phyloP scores from a whole-genome alignment of 1,140 invertebrate genomes.

The Pissodes strobi region DNA sequence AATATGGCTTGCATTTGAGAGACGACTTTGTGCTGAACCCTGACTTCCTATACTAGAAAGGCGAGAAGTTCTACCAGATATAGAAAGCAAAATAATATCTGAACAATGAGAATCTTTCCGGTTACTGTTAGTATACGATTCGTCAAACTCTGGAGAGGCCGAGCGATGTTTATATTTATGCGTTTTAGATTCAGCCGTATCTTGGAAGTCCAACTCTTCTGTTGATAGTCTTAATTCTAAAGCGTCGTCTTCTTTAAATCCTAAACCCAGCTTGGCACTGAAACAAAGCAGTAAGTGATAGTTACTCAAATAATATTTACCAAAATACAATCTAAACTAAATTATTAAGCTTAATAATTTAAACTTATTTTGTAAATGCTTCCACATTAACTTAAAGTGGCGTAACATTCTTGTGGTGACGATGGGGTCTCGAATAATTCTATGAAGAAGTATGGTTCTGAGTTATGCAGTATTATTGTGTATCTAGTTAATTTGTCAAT shows the following conservation, averaged over 20 bases:
- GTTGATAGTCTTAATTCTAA: slow-evolving; percentile 82
- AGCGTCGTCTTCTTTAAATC: slow-evolving; percentile 77
- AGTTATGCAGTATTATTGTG: too few species aligned
- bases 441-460: too few species aligned
- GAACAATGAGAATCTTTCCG: slow-evolving; percentile 78
- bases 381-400: too few species aligned
- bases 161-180: slow-evolving; percentile 55
- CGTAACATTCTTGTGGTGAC: too few species aligned
- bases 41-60: slow-evolving; percentile 76
- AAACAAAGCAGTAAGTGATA: too few species aligned
- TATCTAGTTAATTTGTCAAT: too few species aligned
- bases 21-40: slow-evolving; percentile 63
- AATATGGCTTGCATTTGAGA: slow-evolving; percentile 60
- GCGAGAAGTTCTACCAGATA: slow-evolving; percentile 79
- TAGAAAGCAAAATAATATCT: slow-evolving; percentile 76
- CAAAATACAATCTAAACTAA: neutral
- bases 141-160: slow-evolving; percentile 48
- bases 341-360: neutral
- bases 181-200: slow-evolving; percentile 61
- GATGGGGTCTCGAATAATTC: too few species aligned
- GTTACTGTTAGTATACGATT: slow-evolving; percentile 34
- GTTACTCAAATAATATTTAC: neutral
- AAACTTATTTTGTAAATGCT: neutral
- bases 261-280: slow-evolving; percentile 57
- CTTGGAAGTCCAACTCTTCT: slow-evolving; percentile 80